Evolutionary conservation across 2,888 invertebrate species (phyloP).

Genomic region (Spialia ferax): DNA sequence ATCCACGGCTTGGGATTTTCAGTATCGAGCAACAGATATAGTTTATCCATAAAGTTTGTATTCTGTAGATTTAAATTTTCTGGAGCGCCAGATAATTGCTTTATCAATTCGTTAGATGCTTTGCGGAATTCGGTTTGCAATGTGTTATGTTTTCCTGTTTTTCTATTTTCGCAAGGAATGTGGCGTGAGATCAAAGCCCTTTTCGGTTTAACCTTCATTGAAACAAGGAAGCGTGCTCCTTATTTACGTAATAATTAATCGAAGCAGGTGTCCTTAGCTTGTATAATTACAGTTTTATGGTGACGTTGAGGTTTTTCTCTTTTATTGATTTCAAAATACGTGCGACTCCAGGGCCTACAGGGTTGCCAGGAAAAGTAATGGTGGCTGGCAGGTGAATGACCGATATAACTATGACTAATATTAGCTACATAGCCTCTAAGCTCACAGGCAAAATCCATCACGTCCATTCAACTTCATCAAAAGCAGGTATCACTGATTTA

Average conservation of each 20-base stretch:
- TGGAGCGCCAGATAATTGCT: background rate
- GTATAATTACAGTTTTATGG: background rate
- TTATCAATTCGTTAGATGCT: background rate
- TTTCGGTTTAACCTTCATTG: background rate
- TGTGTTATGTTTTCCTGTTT: background rate
- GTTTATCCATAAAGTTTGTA: background rate
- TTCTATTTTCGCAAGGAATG: slow-evolving; percentile 5
- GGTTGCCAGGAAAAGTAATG: background rate
- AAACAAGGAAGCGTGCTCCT: background rate
- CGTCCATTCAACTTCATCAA: no score
- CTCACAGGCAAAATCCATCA: no score
- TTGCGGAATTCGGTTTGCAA: background rate
- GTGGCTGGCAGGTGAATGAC: no score
- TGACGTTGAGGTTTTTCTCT: background rate
- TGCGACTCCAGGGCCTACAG: background rate
- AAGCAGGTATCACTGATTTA: no score
- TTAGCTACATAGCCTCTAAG: no score
- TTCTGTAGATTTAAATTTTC: background rate
- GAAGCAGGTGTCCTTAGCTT: background rate
- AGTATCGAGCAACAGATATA: background rate
- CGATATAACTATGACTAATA: no score
- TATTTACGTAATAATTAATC: slow-evolving; percentile 1
- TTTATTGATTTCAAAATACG: background rate
- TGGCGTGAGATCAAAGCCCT: background rate
- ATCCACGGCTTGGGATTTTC: no score